Base-by-base conservation (phyloP, 2,797 vertebrate species). In the Chloroceryle amazona region DNA sequence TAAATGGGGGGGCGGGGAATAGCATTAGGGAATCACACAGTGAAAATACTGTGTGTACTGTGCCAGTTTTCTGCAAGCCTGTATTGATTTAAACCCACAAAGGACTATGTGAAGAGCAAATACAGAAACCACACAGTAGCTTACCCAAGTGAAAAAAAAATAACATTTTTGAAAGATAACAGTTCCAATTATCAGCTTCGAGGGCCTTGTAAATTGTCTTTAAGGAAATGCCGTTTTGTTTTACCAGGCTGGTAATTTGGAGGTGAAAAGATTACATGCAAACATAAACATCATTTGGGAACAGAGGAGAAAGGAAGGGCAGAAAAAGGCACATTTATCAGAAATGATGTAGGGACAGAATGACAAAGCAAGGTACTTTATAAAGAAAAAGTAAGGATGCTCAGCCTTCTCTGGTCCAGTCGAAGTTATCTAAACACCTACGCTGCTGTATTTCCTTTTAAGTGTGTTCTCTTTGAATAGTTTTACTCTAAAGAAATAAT, bases 11-110 rank as follows among this genome's bases (percentile, higher is more conserved):
- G 13, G 39, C 13, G 13, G 39, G 13, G 39, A 41, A 15, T 41
- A 16, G 3, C 33, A 10, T 75, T n/a, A 67, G 49, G 49, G 66
- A 86, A 84, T 2, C n/a, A 35, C 22, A 22, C 13, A 23, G n/a
- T 46, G 29, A 51, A 87, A 81, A 52, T 74, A 23, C 4, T 39
- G 11, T 80, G 51, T 76, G 54, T 51, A 35, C 18, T 46, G 26
- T 62, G 4, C 78, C 71, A 73, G 67, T 37, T 76, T 93, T 76
- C 67, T 86, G 31, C 35, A 47, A 57, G 39, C 29, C 13, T 58
- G 16, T 72, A n/a, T 84, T 86, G 78, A 89, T 93, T 84, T 94
- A 54, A 89, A 79, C 70, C 46, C 78, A 70, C 84, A 81, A 81
- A 93, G 29, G 35, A 79, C 86, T 79, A 46, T 54, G 42, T 79